Percentiles rank a stretch among this genome's conserved stretches.
These are phyloP conservation scores for Petrocephalus schoutedeni DNA, from an alignment of 2,797 vertebrate species.

Conservation along the genomic window DNA sequence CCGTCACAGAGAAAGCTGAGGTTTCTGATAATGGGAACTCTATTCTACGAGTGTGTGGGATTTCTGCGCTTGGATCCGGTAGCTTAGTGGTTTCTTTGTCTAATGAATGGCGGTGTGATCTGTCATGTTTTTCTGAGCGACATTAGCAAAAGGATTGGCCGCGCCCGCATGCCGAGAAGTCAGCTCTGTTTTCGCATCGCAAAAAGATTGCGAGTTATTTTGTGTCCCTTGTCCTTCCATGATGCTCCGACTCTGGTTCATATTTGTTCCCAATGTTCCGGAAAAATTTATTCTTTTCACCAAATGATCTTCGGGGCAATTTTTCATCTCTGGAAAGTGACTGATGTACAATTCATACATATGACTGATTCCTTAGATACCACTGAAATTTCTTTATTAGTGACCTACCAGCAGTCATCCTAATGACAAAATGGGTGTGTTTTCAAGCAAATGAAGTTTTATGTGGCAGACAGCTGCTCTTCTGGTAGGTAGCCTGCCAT, in stretches of 20 bases:
- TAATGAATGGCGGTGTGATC: neutral
- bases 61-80: neutral
- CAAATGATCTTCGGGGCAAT: neutral
- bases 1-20: neutral
- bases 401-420: neutral
- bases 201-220: neutral
- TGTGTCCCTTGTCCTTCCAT: neutral
- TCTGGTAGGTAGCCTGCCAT: neutral
- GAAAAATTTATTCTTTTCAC: neutral
- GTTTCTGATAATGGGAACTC: neutral
- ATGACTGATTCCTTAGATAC: neutral
- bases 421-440: neutral
- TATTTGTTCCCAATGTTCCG: neutral
- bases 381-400: neutral
- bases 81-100: neutral
- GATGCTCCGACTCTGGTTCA: neutral
- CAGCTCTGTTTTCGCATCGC: neutral
- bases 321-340: neutral
- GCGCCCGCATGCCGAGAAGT: neutral
- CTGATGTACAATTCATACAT: neutral
- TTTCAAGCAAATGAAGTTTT: neutral
- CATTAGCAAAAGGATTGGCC: neutral
- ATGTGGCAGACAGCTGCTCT: neutral
- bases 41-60: neutral
- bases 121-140: neutral